Conservation (phyloP, 2,888 invertebrate species). For the Phanerotoma sp. region DNA sequence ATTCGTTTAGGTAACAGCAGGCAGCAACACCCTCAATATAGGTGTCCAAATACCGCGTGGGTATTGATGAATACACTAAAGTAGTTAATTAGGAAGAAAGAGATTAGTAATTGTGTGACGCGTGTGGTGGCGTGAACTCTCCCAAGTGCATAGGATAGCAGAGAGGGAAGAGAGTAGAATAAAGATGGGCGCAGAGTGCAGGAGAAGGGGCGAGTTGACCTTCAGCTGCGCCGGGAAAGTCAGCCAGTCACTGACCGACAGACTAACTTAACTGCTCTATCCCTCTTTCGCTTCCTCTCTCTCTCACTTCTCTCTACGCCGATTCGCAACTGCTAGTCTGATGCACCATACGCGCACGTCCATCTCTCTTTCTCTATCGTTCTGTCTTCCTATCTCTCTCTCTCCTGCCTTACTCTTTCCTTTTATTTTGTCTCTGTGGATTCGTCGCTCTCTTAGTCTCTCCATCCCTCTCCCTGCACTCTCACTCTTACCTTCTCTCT, state of each 20-base stretch:
- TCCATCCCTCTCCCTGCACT: background rate
- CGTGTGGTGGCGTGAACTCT: background rate
- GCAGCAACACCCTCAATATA: no score
- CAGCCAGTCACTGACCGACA: slow-evolving; percentile 58
- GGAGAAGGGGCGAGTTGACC: slow-evolving; percentile 54
- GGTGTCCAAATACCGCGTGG: no score
- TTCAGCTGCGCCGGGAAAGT: slow-evolving; percentile 57
- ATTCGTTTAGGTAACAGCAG: no score
- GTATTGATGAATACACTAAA: no score
- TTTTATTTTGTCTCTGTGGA: slow-evolving; percentile 14
- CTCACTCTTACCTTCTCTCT: background rate
- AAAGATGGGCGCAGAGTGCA: slow-evolving; percentile 26
- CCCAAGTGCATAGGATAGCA: slow-evolving; percentile 19
- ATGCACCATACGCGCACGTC: slow-evolving; percentile 44
- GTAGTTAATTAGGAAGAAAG: no score
- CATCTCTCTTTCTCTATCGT: slow-evolving; percentile 18
- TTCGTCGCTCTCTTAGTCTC: slow-evolving; percentile 12
- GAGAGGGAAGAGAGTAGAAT: slow-evolving; percentile 23
- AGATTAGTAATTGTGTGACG: background rate
- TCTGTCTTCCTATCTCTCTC: slow-evolving; percentile 6
- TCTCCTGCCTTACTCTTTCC: background rate
- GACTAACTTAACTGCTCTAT: slow-evolving; percentile 57
- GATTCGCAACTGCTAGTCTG: slow-evolving; percentile 50
- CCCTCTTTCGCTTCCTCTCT: slow-evolving; percentile 44
- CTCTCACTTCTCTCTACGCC: slow-evolving; percentile 33